Conservation (phyloP, 2,888 invertebrate species). For the Epinotia bilunana region DNA sequence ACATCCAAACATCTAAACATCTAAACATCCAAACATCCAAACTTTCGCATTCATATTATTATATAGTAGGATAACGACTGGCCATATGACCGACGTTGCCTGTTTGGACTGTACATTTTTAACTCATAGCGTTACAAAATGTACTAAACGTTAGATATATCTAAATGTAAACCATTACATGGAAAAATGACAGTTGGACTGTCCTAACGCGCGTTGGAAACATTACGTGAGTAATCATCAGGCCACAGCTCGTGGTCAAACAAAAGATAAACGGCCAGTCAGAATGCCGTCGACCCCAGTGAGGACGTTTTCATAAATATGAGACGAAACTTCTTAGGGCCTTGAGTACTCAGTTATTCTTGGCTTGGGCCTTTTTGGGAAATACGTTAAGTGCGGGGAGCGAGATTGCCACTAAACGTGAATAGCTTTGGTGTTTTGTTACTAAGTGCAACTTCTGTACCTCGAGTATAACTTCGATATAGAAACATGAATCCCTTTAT, state of each 20-base stretch:
- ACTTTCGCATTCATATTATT: too few species aligned
- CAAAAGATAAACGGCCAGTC: background rate
- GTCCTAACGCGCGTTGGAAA: too few species aligned
- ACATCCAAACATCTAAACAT: too few species aligned
- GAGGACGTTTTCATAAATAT: conserved; percentile 23
- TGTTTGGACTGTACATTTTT: too few species aligned
- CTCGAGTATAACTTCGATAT: background rate
- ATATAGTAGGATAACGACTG: too few species aligned
- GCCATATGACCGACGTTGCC: too few species aligned
- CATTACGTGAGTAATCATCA: too few species aligned
- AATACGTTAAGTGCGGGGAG: conserved; percentile 17
- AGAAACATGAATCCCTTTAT: background rate
- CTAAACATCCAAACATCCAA: too few species aligned
- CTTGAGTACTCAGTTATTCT: conserved; percentile 32
- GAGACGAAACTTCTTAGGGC: conserved; percentile 27
- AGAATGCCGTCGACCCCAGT: background rate
- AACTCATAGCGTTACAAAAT: too few species aligned
- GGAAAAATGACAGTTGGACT: too few species aligned
- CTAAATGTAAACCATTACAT: too few species aligned
- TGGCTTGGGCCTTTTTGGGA: conserved; percentile 30
- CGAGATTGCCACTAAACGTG: conserved; percentile 23
- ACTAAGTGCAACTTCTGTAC: background rate
- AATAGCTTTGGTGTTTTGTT: conserved; percentile 12
- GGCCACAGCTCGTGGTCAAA: conserved; percentile 14
- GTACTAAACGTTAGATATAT: too few species aligned